Conservation (phyloP, 1,140 invertebrate genomes). For the Macrobrachium nipponense region DNA sequence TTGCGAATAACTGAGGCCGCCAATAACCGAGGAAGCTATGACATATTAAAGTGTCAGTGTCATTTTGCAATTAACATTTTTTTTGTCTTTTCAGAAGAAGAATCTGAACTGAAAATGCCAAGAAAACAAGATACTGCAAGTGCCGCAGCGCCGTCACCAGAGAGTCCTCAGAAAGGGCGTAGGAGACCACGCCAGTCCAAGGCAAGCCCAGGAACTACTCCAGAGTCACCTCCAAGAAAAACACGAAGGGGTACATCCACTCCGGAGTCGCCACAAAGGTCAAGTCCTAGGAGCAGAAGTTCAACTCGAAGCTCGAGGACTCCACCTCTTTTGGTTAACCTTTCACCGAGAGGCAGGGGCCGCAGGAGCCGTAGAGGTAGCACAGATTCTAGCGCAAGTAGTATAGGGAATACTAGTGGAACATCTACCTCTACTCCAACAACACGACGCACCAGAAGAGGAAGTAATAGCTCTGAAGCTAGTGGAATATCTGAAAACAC, state of each 20-base stretch:
- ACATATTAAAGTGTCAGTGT: too few relatives aligned
- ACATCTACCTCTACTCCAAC: slow-evolving; percentile 25
- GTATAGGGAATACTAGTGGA: slow-evolving; percentile 13
- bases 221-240: slow-evolving; percentile 34
- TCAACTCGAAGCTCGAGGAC: background rate
- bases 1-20: too few relatives aligned
- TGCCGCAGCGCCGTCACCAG: slow-evolving; percentile 2
- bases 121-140: background rate
- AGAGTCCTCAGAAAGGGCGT: background rate
- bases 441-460: slow-evolving; percentile 6
- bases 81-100: too few relatives aligned
- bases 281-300: slow-evolving; percentile 21
- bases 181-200: background rate
- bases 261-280: slow-evolving; percentile 24
- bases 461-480: slow-evolving; percentile 29
- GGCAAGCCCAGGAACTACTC: background rate
- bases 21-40: too few relatives aligned
- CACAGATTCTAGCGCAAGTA: slow-evolving; percentile 43
- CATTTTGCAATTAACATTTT: too few relatives aligned
- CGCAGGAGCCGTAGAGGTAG: slow-evolving; percentile 24
- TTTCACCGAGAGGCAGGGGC: slow-evolving; percentile 25
- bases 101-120: too few relatives aligned
- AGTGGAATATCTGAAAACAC: slow-evolving; percentile 34
- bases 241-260: slow-evolving; percentile 4
- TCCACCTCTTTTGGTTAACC: background rate